Conservation (phyloP, 2,113 vertebrate species). For the Ophthalmolycus amberensis region DNA sequence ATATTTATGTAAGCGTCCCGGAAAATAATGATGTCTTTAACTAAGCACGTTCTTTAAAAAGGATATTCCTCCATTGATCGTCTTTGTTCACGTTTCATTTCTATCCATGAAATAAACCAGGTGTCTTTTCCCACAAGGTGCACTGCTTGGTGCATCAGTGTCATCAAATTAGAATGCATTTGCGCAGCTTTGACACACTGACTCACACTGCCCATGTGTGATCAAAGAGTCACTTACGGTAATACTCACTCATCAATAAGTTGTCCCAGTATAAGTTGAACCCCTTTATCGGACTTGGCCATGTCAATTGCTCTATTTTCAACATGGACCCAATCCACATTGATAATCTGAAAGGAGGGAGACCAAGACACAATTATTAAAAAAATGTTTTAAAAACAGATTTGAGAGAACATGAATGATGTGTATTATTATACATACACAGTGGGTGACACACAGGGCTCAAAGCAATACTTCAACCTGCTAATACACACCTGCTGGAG, state of each 20-base stretch:
- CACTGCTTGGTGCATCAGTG: background rate
- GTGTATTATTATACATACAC: background rate
- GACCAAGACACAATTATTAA: background rate
- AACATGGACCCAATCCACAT: slow-evolving; percentile 94
- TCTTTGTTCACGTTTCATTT: background rate
- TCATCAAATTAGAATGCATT: background rate
- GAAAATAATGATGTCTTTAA: background rate
- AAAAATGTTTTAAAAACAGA: background rate
- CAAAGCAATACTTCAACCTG: background rate
- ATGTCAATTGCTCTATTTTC: slow-evolving; percentile 92
- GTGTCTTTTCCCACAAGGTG: too few relatives aligned
- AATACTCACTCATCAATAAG: slow-evolving; percentile 93
- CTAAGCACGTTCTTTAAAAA: background rate
- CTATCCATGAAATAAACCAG: background rate
- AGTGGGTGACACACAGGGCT: background rate
- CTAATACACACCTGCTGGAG: slow-evolving; percentile 91
- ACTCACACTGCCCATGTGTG: background rate
- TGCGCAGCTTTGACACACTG: background rate
- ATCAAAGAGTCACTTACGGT: background rate
- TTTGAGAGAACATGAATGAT: background rate
- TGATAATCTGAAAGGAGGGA: slow-evolving; percentile 85
- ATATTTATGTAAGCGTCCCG: too few relatives aligned
- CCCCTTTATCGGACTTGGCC: slow-evolving; percentile 87
- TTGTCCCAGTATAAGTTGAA: slow-evolving; percentile 92
- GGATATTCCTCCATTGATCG: background rate